These are phyloP conservation scores for Syrista parreyssii DNA, from an alignment of 2,888 invertebrate genomes.

Conservation along the genomic window DNA sequence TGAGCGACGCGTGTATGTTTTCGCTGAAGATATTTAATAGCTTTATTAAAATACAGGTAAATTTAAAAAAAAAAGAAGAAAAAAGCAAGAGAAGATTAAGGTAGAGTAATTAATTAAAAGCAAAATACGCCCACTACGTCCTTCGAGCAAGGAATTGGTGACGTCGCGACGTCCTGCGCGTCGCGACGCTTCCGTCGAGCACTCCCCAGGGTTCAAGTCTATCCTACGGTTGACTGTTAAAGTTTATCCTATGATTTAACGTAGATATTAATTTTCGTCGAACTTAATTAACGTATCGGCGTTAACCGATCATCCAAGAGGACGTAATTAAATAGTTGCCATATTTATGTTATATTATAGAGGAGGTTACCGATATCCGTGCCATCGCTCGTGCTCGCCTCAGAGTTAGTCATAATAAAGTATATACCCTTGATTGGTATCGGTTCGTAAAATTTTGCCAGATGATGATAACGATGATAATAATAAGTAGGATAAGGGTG, in stretches of 20 bases:
- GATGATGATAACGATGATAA: background rate
- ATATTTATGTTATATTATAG: constrained; percentile 21
- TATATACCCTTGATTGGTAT: background rate
- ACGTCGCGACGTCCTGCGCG: background rate
- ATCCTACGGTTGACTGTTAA: too few relatives aligned
- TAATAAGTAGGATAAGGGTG: background rate
- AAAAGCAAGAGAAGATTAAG: background rate
- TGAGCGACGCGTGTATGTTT: constrained; percentile 10
- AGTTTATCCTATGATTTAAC: background rate
- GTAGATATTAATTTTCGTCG: background rate
- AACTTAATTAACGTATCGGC: background rate
- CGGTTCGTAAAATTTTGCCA: background rate
- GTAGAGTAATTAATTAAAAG: background rate
- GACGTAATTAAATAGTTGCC: constrained; percentile 10
- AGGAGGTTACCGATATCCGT: constrained; percentile 48
- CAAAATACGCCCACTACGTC: background rate
- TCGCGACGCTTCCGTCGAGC: background rate
- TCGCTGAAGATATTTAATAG: constrained; percentile 19
- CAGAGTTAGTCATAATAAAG: constrained; percentile 38
- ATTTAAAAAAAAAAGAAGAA: constrained; percentile 1
- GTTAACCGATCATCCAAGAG: background rate
- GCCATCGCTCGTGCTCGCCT: constrained; percentile 46
- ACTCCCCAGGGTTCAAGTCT: background rate
- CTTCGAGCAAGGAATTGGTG: background rate
- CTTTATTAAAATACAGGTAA: constrained; percentile 17